phyloP scores from a whole-genome alignment of 2,113 vertebrate species.

The Mastomys natalensis region DNA sequence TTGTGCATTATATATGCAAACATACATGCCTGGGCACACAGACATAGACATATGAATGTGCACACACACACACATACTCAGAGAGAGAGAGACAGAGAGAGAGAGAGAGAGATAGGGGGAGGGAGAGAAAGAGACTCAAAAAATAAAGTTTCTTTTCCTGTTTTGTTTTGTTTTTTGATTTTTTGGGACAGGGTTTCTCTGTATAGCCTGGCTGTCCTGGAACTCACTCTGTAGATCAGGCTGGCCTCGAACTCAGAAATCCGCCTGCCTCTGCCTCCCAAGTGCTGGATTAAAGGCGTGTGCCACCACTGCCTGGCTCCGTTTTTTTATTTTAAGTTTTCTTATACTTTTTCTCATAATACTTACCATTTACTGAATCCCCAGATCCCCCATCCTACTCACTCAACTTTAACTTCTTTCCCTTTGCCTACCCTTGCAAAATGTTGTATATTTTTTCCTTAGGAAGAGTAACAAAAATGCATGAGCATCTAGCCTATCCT shows the following conservation, averaged over 20 bases:
- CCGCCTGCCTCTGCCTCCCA: too few species aligned
- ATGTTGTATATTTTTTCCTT: not conserved
- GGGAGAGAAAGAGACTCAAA: not conserved
- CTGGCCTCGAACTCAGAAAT: too few species aligned
- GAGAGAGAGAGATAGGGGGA: too few species aligned
- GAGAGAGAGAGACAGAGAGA: too few species aligned
- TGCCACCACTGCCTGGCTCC: too few species aligned
- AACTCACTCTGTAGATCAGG: too few species aligned
- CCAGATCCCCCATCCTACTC: not conserved
- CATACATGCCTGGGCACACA: not conserved
- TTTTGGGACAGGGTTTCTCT: too few species aligned
- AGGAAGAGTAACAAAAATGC: not conserved
- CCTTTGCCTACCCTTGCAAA: not conserved
- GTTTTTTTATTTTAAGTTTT: not conserved
- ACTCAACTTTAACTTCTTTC: not conserved
- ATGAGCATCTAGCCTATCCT: not conserved
- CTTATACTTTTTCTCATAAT: not conserved
- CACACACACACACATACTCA: not conserved
- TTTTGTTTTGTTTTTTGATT: too few species aligned
- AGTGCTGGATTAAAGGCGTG: too few species aligned
- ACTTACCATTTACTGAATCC: not conserved
- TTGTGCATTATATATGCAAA: not conserved
- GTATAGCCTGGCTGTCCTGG: too few species aligned
- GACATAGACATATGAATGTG: too few species aligned
- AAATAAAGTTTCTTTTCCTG: not conserved